Conservation (phyloP, 2,113 vertebrate species). For the Ardeotis arabs region DNA sequence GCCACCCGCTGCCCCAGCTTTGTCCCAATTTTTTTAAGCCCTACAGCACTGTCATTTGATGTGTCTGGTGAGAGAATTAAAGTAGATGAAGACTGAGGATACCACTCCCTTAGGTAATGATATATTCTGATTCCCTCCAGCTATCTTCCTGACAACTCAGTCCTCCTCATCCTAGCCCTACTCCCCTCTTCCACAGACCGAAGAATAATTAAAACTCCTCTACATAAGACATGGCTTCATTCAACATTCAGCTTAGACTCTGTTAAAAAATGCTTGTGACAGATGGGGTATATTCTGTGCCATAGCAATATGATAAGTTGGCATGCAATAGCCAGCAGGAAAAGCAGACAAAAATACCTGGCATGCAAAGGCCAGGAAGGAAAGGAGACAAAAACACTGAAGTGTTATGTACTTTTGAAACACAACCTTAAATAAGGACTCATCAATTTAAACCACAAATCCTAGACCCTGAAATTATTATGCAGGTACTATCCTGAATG, state of each 20-base stretch:
- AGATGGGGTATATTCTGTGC: conserved; percentile 40
- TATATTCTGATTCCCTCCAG: conserved; percentile 71
- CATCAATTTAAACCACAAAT: not conserved
- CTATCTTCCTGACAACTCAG: conserved; percentile 65
- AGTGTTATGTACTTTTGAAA: conserved; percentile 1
- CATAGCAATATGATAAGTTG: conserved; percentile 38
- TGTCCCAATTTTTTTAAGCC: conserved; percentile 77
- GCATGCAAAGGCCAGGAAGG: conserved; percentile 3
- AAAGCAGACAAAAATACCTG: conserved; percentile 42
- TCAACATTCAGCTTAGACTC: conserved; percentile 64
- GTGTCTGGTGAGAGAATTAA: conserved; percentile 75
- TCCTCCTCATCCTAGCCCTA: conserved; percentile 42
- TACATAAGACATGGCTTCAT: conserved; percentile 49
- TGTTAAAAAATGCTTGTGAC: conserved; percentile 63
- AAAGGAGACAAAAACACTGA: not conserved
- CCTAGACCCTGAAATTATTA: not conserved
- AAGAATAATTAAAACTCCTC: conserved; percentile 68
- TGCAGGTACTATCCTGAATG: not conserved
- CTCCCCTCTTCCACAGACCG: conserved; percentile 14
- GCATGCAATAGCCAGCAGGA: conserved; percentile 15
- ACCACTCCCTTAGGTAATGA: conserved; percentile 63
- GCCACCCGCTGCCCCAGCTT: conserved; percentile 59
- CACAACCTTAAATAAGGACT: not conserved
- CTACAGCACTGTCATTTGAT: conserved; percentile 76
- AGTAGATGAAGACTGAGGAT: conserved; percentile 68